A percentile compares a stretch with the other conserved stretches of the same genome.
These are phyloP conservation scores for Agrotis puta DNA, from an alignment of 2,888 invertebrate genomes.

Conservation along the genomic window DNA sequence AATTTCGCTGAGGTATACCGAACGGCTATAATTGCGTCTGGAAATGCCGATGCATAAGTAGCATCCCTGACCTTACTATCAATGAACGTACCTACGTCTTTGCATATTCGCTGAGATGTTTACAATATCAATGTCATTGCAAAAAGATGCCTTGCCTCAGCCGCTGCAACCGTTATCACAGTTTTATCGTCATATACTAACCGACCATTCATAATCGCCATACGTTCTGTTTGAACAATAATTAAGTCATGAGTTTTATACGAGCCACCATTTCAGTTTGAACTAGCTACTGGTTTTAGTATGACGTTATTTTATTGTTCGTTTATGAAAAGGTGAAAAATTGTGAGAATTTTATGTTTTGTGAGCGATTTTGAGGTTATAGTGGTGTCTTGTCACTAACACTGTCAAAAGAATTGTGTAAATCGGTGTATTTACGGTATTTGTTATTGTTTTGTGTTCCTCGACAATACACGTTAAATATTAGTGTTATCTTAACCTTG, in stretches of 20 bases:
- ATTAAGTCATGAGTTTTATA: slow-evolving; percentile 31
- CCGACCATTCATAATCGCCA: slow-evolving; percentile 18
- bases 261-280: slow-evolving; percentile 26
- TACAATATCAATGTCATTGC: slow-evolving; percentile 34
- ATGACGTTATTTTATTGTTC: slow-evolving; percentile 27
- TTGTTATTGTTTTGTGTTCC: too few species aligned
- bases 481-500: too few species aligned
- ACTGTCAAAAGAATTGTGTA: too few species aligned
- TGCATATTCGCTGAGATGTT: slow-evolving; percentile 20
- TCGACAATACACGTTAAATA: too few species aligned
- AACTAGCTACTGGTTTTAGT: slow-evolving; percentile 8
- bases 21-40: too few species aligned
- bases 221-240: slow-evolving; percentile 16
- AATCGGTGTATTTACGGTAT: too few species aligned
- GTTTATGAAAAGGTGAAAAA: background rate
- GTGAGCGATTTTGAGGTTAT: too few species aligned
- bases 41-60: background rate
- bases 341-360: background rate
- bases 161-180: slow-evolving; percentile 51
- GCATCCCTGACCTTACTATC: slow-evolving; percentile 19
- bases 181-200: slow-evolving; percentile 36
- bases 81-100: slow-evolving; percentile 22
- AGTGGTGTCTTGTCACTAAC: too few species aligned
- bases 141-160: background rate
- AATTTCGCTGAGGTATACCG: too few species aligned